These are phyloP conservation scores for Stenopsyche tienmushanensis DNA, from an alignment of 1,140 invertebrate species.

Conservation along the genomic window DNA sequence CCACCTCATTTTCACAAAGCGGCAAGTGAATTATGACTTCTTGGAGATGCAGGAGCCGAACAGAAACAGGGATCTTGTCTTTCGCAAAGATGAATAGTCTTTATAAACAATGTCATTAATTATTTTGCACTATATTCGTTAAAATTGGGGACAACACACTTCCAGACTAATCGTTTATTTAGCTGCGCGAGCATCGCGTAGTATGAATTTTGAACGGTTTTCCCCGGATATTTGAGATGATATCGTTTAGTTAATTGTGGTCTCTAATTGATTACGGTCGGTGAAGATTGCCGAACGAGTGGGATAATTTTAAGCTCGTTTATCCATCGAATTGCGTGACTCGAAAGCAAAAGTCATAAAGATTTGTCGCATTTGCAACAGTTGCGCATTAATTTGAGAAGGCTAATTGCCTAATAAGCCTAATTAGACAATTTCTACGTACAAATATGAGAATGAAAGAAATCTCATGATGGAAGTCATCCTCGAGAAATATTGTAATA, in stretches of 20 bases:
- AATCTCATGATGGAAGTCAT: background rate
- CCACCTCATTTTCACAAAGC: background rate
- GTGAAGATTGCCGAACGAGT: background rate
- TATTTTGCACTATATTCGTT: no score
- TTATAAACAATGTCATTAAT: no score
- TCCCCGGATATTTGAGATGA: no score
- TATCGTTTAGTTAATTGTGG: no score
- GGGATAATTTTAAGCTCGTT: background rate
- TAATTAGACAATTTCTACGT: slow-evolving; percentile 3
- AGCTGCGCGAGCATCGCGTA: no score
- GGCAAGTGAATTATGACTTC: background rate
- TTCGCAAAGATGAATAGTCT: no score
- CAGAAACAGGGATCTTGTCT: no score
- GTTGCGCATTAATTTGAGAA: slow-evolving; percentile 3
- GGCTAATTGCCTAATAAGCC: slow-evolving; percentile 22
- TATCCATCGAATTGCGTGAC: background rate
- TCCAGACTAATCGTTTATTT: no score
- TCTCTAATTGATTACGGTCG: background rate
- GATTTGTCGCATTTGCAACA: slow-evolving; percentile 21
- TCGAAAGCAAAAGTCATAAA: slow-evolving; percentile 1
- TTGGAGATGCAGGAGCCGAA: background rate
- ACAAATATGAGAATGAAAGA: slow-evolving; percentile 9
- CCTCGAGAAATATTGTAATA: background rate
- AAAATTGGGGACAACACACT: no score
- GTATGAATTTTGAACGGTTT: no score